Base-by-base conservation (phyloP, 2,113 vertebrate genomes). In the Caranx ignobilis region DNA sequence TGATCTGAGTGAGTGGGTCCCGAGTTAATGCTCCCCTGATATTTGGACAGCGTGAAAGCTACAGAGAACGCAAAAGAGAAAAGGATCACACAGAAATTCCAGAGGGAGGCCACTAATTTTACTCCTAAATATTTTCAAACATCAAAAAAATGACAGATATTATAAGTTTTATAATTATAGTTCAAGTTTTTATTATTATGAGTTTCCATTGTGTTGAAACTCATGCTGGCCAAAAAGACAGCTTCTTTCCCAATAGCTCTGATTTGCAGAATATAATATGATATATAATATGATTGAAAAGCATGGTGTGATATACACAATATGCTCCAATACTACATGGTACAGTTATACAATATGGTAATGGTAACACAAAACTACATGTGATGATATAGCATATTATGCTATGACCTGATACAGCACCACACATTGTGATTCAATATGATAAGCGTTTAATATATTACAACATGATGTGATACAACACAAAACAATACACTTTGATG, bases 1-100 rank as follows among this genome's bases (percentile, higher is more conserved):
- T 92, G 92, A 94, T 94, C 92, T 87, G 85, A 84, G 83, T 34
- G 87, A 82, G 76, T 35, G 12, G 54, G 71, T 39, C 83, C 62
- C 31, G 26, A 87, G 65, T 79, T 79, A 72, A 83, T 52, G 65
- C 79, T 88, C 89, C 67, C 71, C 64, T 80, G 85, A 80, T 67
- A 84, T 88, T 92, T 92, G 86, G 79, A 81, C 60, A 57, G 81
- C 43, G 76, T 41, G 55, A 60, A 86, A 81, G 81, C 74, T 77
- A 48, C 75, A 80, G 12, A 76, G 66, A 66, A 70, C 37, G 59
- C 57, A 66, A 82, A 79, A 73, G 19, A 75, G 66, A 88, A 77
- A 74, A 35, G 71, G 56, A 87, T 87, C 59, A 75, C 37, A 32
- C 26, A 68, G 26, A 85, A 74, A 84, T 60, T 75, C 68, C 65